phyloP scores from a whole-genome alignment of 2,113 vertebrate genomes.

The Amia ocellicauda region DNA sequence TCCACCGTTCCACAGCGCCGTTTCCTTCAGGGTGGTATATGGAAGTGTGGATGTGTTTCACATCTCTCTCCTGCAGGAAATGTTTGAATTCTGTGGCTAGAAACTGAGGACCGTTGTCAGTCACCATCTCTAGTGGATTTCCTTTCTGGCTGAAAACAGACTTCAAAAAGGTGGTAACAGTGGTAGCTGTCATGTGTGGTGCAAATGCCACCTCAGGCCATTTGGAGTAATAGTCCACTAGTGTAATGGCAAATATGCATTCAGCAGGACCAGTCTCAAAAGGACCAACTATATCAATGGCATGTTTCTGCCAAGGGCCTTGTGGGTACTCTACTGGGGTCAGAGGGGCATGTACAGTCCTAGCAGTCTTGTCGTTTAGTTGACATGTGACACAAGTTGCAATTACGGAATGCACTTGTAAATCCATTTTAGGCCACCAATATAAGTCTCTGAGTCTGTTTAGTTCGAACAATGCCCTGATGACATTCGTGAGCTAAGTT shows the following conservation, averaged over 20 bases:
- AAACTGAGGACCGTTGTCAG: slow-evolving; percentile 4
- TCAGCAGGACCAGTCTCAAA: not conserved
- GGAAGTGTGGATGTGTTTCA: not conserved
- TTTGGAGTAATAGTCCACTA: not conserved
- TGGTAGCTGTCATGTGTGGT: not conserved
- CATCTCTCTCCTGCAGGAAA: not conserved
- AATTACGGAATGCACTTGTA: too few species aligned
- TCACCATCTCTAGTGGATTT: not conserved
- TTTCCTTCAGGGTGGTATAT: not conserved
- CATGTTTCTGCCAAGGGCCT: not conserved
- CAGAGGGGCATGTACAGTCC: too few species aligned
- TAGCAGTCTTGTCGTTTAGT: too few species aligned
- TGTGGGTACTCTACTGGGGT: not conserved
- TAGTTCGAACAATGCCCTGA: too few species aligned
- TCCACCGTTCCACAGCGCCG: not conserved
- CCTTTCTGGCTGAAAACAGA: not conserved
- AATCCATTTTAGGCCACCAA: too few species aligned
- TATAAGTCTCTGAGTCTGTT: too few species aligned
- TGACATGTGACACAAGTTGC: too few species aligned
- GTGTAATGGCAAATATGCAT: too few species aligned
- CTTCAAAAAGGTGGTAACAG: not conserved
- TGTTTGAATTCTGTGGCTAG: not conserved
- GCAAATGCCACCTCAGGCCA: not conserved
- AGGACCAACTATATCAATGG: not conserved
- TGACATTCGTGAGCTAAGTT: too few species aligned